These are phyloP conservation scores for Hetaerina americana DNA, from an alignment of 1,140 invertebrate genomes.

Conservation along the genomic window DNA sequence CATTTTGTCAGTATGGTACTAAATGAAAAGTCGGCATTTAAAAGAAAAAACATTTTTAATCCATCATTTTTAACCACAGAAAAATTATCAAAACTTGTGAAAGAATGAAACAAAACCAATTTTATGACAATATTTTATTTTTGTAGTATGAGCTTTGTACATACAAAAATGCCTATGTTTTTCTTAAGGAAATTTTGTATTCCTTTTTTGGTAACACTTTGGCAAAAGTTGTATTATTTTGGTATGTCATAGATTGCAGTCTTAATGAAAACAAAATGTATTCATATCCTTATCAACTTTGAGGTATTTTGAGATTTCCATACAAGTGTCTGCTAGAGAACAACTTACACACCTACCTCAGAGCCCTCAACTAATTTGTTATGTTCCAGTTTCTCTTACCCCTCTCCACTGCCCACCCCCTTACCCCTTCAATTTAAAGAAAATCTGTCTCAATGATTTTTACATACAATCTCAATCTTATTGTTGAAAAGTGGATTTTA, in stretches of 20 bases:
- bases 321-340: background rate
- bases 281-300: background rate
- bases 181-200: conserved; percentile 1
- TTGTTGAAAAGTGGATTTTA: background rate
- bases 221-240: background rate
- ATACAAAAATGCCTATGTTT: background rate
- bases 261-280: background rate
- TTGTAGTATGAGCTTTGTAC: background rate
- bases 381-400: background rate
- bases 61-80: background rate
- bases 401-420: too few relatives aligned
- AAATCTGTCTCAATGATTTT: background rate
- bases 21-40: background rate
- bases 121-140: conserved; percentile 1
- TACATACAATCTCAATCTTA: background rate
- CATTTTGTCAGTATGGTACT: background rate
- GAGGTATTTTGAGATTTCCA: background rate
- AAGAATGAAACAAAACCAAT: background rate
- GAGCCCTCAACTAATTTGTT: background rate
- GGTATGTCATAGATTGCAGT: background rate
- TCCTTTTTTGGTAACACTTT: background rate
- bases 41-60: background rate
- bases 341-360: background rate
- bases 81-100: conserved; percentile 1
- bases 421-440: background rate